A percentile compares a stretch with the other conserved stretches of the same genome.
Conservation (phyloP, 2,797 vertebrate genomes). For the Artibeus lituratus region DNA sequence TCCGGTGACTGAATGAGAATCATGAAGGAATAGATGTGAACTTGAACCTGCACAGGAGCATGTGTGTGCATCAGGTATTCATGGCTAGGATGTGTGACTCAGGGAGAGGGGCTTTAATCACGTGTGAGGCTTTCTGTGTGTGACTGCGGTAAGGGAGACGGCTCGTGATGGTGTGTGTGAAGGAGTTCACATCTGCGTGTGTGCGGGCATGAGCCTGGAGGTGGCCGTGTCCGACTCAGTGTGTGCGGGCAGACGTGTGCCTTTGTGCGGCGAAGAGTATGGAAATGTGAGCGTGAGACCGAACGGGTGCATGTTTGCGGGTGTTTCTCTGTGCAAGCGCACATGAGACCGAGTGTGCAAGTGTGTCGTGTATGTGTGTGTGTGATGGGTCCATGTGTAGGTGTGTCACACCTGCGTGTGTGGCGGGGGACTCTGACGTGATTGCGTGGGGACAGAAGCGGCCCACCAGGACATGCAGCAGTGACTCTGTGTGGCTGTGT, state of each 20-base stretch:
- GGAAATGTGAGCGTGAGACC: background rate
- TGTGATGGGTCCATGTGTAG: background rate
- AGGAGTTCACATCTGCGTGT: too few relatives aligned
- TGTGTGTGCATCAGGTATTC: rapidly evolving
- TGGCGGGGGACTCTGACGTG: background rate
- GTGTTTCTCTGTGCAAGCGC: background rate
- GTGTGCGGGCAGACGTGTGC: background rate
- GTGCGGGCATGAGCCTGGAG: background rate
- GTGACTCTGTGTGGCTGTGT: background rate
- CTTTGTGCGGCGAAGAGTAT: background rate
- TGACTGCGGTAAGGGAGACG: background rate
- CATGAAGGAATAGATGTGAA: background rate
- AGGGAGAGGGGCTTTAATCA: background rate
- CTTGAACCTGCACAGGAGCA: rapidly evolving
- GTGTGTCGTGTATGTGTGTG: too few relatives aligned
- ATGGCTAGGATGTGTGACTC: background rate
- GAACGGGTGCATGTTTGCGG: background rate
- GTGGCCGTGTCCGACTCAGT: background rate
- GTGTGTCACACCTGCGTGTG: background rate
- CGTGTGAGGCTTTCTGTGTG: background rate
- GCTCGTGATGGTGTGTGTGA: too few relatives aligned
- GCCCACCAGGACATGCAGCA: rapidly evolving
- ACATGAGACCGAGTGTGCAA: too few relatives aligned
- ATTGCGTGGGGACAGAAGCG: background rate
- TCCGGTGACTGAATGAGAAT: rapidly evolving